Conservation (phyloP, 2,888 invertebrate species). For the Periphyllus acericola region DNA sequence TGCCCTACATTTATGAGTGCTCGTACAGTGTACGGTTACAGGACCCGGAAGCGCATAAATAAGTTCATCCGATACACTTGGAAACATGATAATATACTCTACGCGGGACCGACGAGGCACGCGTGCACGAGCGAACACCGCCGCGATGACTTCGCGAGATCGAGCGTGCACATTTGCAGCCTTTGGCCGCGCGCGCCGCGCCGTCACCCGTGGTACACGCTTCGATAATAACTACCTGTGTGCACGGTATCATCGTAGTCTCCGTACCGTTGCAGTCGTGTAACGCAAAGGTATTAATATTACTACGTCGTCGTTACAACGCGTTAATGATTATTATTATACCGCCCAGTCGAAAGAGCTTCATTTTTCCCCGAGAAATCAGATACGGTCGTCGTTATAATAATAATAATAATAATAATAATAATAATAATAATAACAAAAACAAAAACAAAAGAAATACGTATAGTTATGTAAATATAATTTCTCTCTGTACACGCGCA, state of each 20-base stretch:
- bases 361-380: background rate
- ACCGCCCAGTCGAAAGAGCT: background rate
- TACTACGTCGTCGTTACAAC: background rate
- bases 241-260: too few relatives aligned
- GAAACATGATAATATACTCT: background rate
- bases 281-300: background rate
- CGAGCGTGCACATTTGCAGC: too few relatives aligned
- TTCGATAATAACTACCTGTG: too few relatives aligned
- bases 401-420: background rate
- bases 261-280: background rate
- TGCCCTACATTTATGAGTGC: too few relatives aligned
- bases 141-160: background rate
- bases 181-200: too few relatives aligned
- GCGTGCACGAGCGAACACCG: background rate
- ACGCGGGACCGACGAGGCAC: background rate
- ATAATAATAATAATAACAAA: background rate
- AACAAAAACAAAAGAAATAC: background rate
- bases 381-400: background rate
- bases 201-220: too few relatives aligned
- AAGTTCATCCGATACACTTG: background rate
- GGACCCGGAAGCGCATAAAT: background rate
- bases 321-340: background rate
- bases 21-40: background rate
- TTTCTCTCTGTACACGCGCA: background rate
- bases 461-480: background rate